These are phyloP conservation scores for Microtus ochrogaster DNA, from an alignment of 2,113 vertebrate species.

Conservation along the genomic window DNA sequence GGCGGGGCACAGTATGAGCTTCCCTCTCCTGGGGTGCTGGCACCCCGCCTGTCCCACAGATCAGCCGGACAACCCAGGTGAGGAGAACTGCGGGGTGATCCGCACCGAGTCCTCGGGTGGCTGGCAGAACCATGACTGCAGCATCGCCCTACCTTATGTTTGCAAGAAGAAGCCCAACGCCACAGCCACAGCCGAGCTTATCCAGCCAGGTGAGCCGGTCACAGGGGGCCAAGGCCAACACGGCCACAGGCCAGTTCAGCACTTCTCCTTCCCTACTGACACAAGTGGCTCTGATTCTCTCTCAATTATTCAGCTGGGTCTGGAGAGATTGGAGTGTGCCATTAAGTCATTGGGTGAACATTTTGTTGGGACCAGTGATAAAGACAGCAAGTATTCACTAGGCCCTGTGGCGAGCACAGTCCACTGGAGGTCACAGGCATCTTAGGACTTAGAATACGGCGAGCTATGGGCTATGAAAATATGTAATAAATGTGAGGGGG, in stretches of 20 bases:
- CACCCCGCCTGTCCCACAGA: conserved; percentile 83
- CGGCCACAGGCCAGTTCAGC: background rate
- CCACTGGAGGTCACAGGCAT: background rate
- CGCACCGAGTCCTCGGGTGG: conserved; percentile 93
- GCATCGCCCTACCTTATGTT: conserved; percentile 93
- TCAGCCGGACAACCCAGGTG: conserved; percentile 92
- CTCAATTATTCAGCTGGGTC: background rate
- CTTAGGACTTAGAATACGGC: background rate
- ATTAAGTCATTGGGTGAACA: background rate
- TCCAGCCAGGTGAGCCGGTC: conserved; percentile 79
- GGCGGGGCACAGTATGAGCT: background rate
- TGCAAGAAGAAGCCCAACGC: conserved; percentile 97
- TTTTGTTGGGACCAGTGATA: background rate
- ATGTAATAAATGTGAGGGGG: background rate
- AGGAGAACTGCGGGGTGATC: conserved; percentile 96
- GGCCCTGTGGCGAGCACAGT: background rate
- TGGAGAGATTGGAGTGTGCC: background rate
- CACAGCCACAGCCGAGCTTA: conserved; percentile 89
- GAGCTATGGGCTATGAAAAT: background rate
- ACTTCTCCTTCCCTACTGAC: background rate
- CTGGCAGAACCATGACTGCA: conserved; percentile 96
- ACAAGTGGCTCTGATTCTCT: background rate
- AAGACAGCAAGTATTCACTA: background rate
- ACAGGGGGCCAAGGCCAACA: accelerated
- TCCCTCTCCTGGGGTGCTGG: background rate